Percentiles rank a stretch among this genome's conserved stretches.
phyloP scores from a whole-genome alignment of 2,113 vertebrate genomes.

The Apodemus speciosus region DNA sequence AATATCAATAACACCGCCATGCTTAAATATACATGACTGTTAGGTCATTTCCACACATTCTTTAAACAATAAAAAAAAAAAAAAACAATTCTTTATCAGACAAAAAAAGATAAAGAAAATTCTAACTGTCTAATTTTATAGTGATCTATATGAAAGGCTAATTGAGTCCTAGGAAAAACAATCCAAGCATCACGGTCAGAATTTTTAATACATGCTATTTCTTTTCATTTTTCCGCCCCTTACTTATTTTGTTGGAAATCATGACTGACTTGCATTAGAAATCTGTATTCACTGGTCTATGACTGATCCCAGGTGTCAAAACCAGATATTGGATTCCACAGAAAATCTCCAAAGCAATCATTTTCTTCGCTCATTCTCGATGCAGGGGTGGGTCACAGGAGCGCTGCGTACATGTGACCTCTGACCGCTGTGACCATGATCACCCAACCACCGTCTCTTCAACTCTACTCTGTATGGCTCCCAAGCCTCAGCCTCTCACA shows the following conservation, averaged over 20 bases:
- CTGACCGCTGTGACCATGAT: not conserved
- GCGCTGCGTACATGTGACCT: not conserved
- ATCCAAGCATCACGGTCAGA: not conserved
- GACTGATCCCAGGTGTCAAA: conserved; percentile 50
- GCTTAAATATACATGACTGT: not conserved
- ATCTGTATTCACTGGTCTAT: conserved; percentile 41
- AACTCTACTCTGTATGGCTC: not conserved
- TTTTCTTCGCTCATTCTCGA: not conserved
- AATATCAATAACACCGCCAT: not conserved
- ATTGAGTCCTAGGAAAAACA: conserved; percentile 21
- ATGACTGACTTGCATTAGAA: conserved; percentile 47
- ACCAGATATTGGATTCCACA: conserved; percentile 18
- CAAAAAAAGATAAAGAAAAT: not conserved
- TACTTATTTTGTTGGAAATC: conserved; percentile 28
- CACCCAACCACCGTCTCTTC: not conserved
- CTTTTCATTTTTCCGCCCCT: not conserved
- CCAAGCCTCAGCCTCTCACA: not conserved
- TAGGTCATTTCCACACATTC: not conserved
- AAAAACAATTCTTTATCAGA: not conserved
- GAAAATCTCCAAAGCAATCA: not conserved
- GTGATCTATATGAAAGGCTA: not conserved
- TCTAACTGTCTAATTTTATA: conserved; percentile 33
- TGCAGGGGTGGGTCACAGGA: not conserved
- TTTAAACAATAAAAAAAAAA: not conserved
- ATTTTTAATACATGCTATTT: conserved; percentile 9